phyloP scores from a whole-genome alignment of 1,140 invertebrate genomes.

The Zaprionus nigranus region DNA sequence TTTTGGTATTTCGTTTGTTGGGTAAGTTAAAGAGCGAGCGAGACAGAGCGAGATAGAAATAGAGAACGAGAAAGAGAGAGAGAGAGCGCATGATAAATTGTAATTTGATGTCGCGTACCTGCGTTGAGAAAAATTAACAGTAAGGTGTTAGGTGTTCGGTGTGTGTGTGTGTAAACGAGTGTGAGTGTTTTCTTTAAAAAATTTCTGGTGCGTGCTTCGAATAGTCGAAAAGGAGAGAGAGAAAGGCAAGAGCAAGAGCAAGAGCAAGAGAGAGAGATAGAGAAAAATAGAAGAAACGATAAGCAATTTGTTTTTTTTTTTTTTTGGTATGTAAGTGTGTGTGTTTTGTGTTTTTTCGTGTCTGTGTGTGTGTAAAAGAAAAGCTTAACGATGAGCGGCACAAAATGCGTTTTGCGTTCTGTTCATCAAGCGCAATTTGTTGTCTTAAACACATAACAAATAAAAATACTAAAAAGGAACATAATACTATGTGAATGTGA shows the following conservation, averaged over 20 bases:
- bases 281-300: slow-evolving; percentile 58
- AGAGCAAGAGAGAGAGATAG: slow-evolving; percentile 9
- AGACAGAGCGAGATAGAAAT: slow-evolving; percentile 6
- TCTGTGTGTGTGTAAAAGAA: slow-evolving; percentile 49
- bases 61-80: slow-evolving; percentile 17
- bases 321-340: slow-evolving; percentile 36
- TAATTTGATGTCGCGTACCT: slow-evolving; percentile 75
- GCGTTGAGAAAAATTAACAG: slow-evolving; percentile 70
- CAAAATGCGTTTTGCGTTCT: slow-evolving; percentile 48
- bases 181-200: slow-evolving; percentile 34
- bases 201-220: slow-evolving; percentile 69
- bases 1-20: slow-evolving; percentile 32
- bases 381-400: slow-evolving; percentile 54
- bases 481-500: slow-evolving; percentile 20
- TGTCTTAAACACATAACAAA: slow-evolving; percentile 34
- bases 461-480: slow-evolving; percentile 14
- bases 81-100: slow-evolving; percentile 67
- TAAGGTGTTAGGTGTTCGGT: slow-evolving; percentile 58
- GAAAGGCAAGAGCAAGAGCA: not conserved
- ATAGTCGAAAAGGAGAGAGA: slow-evolving; percentile 40
- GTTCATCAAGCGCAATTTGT: slow-evolving; percentile 55
- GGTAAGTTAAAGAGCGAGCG: slow-evolving; percentile 30
- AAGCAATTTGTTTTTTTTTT: slow-evolving; percentile 45
- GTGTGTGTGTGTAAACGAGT: slow-evolving; percentile 35
- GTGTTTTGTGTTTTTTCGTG: slow-evolving; percentile 6